These are phyloP conservation scores for Aromia moschata DNA, from an alignment of 2,888 invertebrate genomes.

Conservation along the genomic window DNA sequence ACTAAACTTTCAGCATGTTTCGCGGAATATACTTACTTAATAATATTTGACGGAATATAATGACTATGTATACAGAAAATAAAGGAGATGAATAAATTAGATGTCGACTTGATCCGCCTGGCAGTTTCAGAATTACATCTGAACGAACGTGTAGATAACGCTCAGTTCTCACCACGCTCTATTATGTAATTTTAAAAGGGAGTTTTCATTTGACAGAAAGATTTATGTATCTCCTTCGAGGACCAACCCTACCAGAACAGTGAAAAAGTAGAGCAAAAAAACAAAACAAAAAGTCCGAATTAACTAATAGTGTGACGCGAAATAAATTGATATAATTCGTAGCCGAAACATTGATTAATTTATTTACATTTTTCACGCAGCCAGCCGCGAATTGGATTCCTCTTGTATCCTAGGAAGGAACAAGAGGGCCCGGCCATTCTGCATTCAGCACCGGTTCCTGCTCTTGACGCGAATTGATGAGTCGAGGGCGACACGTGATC, in stretches of 20 bases:
- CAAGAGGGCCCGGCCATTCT: conserved; percentile 9
- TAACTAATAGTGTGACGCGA: conserved; percentile 28
- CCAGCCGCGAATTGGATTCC: conserved; percentile 25
- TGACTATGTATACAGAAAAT: no score
- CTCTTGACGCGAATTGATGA: conserved; percentile 24
- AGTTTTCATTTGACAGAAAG: neutral
- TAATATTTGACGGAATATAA: no score
- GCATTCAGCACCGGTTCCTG: conserved; percentile 23
- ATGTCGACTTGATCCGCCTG: no score
- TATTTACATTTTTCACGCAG: conserved; percentile 43
- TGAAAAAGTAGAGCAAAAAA: conserved; percentile 21
- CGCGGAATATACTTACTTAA: no score
- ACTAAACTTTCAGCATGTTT: no score
- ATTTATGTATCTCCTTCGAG: conserved; percentile 14
- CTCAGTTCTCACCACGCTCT: neutral
- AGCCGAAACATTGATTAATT: conserved; percentile 42
- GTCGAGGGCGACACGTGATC: conserved; percentile 21
- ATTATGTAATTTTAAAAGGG: neutral
- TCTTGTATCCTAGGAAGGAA: conserved; percentile 14
- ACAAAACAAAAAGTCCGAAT: conserved; percentile 20
- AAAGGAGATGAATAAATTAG: no score
- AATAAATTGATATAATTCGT: conserved; percentile 42
- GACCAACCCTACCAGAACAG: conserved; percentile 9
- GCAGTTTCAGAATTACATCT: neutral
- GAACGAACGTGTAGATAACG: neutral